phyloP scores from a whole-genome alignment of 2,888 invertebrate species.

The Abrostola triplasia region DNA sequence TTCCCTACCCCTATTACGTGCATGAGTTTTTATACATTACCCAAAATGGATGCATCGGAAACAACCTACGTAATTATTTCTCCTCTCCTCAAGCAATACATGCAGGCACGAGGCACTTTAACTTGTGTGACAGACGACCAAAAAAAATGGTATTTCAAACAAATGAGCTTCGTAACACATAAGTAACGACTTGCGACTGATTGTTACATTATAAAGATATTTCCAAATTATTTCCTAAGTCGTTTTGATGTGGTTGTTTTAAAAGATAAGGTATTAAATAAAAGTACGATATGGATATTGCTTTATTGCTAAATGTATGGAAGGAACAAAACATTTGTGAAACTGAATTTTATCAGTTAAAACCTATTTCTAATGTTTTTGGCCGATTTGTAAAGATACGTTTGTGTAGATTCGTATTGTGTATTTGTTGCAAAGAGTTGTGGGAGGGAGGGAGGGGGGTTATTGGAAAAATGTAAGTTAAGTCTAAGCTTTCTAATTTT shows the following conservation, averaged over 20 bases:
- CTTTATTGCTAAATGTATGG: slow-evolving; percentile 55
- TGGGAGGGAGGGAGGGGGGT: background rate
- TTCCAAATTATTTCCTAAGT: slow-evolving; percentile 59
- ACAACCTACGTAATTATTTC: too few species aligned
- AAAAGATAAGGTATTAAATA: slow-evolving; percentile 50
- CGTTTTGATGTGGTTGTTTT: slow-evolving; percentile 56
- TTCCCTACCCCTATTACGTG: too few species aligned
- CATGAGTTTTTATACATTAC: too few species aligned
- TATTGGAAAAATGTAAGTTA: background rate
- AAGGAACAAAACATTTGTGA: slow-evolving; percentile 27
- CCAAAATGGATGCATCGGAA: too few species aligned
- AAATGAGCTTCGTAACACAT: slow-evolving; percentile 69
- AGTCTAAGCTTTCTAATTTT: slow-evolving; percentile 14
- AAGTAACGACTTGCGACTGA: slow-evolving; percentile 70
- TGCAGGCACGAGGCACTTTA: background rate
- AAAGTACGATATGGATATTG: slow-evolving; percentile 48
- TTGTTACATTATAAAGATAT: slow-evolving; percentile 61
- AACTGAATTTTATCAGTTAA: slow-evolving; percentile 34
- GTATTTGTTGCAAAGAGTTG: slow-evolving; percentile 15
- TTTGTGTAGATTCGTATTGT: slow-evolving; percentile 4
- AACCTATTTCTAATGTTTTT: slow-evolving; percentile 30
- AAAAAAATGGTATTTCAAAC: slow-evolving; percentile 36
- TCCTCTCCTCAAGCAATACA: too few species aligned
- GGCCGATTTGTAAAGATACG: slow-evolving; percentile 47
- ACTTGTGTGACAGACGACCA: slow-evolving; percentile 39